Conservation (phyloP, 2,888 invertebrate genomes). For the Dicranocentrus wangi region DNA sequence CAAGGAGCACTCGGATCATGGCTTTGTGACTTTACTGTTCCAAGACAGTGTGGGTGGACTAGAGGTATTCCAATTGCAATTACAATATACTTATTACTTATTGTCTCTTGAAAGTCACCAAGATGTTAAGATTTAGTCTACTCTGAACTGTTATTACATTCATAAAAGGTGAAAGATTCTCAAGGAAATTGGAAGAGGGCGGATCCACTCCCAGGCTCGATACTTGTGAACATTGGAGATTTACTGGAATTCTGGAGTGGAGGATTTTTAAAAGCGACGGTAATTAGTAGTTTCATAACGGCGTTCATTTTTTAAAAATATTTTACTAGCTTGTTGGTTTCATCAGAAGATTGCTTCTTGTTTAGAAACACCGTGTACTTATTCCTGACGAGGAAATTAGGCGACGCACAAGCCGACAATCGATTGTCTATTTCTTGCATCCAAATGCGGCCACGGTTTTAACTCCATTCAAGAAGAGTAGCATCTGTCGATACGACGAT, state of each 20-base stretch:
- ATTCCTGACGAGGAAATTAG: slow-evolving; percentile 73
- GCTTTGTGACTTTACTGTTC: slow-evolving; percentile 73
- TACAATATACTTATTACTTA: too few relatives aligned
- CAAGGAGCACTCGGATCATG: slow-evolving; percentile 74
- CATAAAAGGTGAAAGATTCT: not conserved
- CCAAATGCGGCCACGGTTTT: slow-evolving; percentile 73
- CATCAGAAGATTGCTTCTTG: too few relatives aligned
- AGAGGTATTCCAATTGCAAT: slow-evolving; percentile 70
- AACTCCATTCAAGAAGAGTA: slow-evolving; percentile 70
- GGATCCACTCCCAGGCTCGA: slow-evolving; percentile 72
- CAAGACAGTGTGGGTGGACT: slow-evolving; percentile 74
- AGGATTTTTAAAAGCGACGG: slow-evolving; percentile 74
- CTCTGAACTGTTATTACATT: not conserved
- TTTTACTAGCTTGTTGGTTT: too few relatives aligned
- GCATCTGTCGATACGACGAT: too few relatives aligned
- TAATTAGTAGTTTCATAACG: slow-evolving; percentile 41
- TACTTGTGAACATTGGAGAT: slow-evolving; percentile 75
- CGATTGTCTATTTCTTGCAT: slow-evolving; percentile 74
- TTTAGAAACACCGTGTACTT: slow-evolving; percentile 73
- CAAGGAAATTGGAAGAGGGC: not conserved
- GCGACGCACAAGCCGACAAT: slow-evolving; percentile 71
- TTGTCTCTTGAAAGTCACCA: too few relatives aligned
- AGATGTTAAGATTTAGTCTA: not conserved
- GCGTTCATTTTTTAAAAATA: not conserved
- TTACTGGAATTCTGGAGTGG: slow-evolving; percentile 75